Evolutionary conservation across 2,888 invertebrate genomes (phyloP), one percentile per base, ranked within the genome.

Genomic region (Leptinotarsa haldemani): DNA sequence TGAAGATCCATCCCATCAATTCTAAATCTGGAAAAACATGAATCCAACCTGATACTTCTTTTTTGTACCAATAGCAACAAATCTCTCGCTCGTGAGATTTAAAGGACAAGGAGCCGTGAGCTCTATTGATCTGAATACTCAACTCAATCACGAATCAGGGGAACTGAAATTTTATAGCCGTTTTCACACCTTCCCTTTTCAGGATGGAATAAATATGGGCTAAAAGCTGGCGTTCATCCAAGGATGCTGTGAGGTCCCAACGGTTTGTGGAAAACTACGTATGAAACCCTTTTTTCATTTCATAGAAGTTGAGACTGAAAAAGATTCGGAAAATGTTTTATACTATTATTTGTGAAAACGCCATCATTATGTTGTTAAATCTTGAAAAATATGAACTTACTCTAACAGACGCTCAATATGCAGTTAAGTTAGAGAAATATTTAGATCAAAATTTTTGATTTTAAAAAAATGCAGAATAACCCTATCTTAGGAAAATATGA

Each of bases 111-210:
- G 58, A 46, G 56, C 46, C 56, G 68, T 20, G 7, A 68, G 20
- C 30, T 18, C 47, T 68, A 68, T 68, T 53, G 68, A 68, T 68
- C 56, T 30, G 56, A 40, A 30, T 20, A 56, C 68, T 67, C 50
- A 30, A 53, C 67, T 56, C 68, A 47, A 40, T 68, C 68, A 58
- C 56, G 68, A 40, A 53, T 67, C 15, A 53, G 25, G 22, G 56
- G 46, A 68, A 56, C 68, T 68, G 53, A 58, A 18, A 52, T 68
- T 40, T 68, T 68, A 68, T 68, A n/a, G 68, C 68, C 40, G 40
- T 56, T 58, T 30, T 46, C 56, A 46, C 56, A 68, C 68, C 68
- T 68, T 67, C 40, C 30, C 15, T n/a, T 20, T 20, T 16, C 46
- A n/a, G 25, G 22, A 52, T 61, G 25, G 40, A 61, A 61, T 40